Conservation (phyloP, 2,888 invertebrate species). For the Megamerina dolium region DNA sequence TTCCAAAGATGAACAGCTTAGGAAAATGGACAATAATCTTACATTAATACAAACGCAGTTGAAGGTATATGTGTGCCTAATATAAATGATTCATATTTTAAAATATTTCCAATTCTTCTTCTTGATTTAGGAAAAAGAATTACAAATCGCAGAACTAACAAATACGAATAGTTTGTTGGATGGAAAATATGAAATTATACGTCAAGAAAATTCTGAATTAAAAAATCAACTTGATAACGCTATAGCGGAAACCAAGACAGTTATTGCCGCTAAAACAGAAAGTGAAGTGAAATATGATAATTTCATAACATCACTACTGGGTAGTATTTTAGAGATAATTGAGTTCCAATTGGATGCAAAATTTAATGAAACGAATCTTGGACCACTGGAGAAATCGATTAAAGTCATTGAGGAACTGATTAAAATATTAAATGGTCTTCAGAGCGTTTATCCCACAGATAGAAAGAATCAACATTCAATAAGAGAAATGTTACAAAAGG, state of each 20-base stretch:
- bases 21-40: not conserved
- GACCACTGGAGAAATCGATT: conserved; percentile 26
- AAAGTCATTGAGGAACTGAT: conserved; percentile 24
- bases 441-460: conserved; percentile 7
- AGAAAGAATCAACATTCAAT: conserved; percentile 4
- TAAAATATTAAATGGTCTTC: conserved; percentile 23
- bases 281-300: conserved; percentile 39
- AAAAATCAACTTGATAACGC: conserved; percentile 51
- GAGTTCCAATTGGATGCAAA: conserved; percentile 25
- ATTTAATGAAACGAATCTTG: conserved; percentile 23
- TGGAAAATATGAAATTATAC: conserved; percentile 60
- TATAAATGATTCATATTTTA: too few species aligned
- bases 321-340: conserved; percentile 25
- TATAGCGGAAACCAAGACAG: conserved; percentile 27
- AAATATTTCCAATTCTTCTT: conserved; percentile 2
- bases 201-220: conserved; percentile 62
- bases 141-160: conserved; percentile 58
- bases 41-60: not conserved
- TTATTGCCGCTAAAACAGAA: conserved; percentile 31
- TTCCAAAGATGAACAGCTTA: not conserved
- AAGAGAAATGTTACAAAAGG: conserved; percentile 16
- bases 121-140: conserved; percentile 56
- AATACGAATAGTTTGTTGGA: conserved; percentile 50
- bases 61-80: not conserved
- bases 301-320: conserved; percentile 11